These are phyloP conservation scores for Muscidifurax raptorellus DNA, from an alignment of 1,140 invertebrate species.

Conservation along the genomic window DNA sequence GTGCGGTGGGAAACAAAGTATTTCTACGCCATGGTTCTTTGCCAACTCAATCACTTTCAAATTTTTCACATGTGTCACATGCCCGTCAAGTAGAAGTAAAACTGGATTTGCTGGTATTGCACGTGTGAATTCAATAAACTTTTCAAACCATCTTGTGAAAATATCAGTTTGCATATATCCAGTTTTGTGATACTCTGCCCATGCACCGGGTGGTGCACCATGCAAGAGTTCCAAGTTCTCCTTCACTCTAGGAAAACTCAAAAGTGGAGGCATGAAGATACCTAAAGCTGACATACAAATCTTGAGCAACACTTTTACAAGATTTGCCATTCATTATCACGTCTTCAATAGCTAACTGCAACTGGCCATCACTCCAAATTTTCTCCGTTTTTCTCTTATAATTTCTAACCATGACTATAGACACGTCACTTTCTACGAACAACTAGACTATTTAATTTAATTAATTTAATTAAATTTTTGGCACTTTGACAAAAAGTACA, in stretches of 20 bases:
- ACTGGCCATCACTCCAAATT: too few relatives aligned
- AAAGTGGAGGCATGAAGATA: conserved; percentile 63
- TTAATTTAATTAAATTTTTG: too few relatives aligned
- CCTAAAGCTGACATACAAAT: conserved; percentile 67
- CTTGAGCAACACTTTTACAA: too few relatives aligned
- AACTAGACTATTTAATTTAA: too few relatives aligned
- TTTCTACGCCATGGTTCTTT: conserved; percentile 51
- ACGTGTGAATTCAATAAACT: conserved; percentile 32
- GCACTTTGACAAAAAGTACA: too few relatives aligned
- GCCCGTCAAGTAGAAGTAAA: conserved; percentile 62
- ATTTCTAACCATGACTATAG: too few relatives aligned
- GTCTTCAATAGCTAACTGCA: too few relatives aligned
- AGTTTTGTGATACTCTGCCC: conserved; percentile 38
- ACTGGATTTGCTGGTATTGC: conserved; percentile 55
- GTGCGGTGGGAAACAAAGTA: conserved; percentile 55
- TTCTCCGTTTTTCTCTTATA: too few relatives aligned
- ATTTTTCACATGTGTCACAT: conserved; percentile 60
- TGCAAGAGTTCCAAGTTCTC: conserved; percentile 60
- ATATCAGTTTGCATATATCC: conserved; percentile 26
- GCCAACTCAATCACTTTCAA: conserved; percentile 57
- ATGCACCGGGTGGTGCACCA: conserved; percentile 55
- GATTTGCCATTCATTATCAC: too few relatives aligned
- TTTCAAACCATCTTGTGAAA: background rate
- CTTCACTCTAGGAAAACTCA: conserved; percentile 65
- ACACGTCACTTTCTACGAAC: too few relatives aligned